A percentile compares a stretch with the other conserved stretches of the same genome.
Evolutionary conservation across 2,797 vertebrate species (phyloP).

Genomic region (Phrynocephalus vlangalii): DNA sequence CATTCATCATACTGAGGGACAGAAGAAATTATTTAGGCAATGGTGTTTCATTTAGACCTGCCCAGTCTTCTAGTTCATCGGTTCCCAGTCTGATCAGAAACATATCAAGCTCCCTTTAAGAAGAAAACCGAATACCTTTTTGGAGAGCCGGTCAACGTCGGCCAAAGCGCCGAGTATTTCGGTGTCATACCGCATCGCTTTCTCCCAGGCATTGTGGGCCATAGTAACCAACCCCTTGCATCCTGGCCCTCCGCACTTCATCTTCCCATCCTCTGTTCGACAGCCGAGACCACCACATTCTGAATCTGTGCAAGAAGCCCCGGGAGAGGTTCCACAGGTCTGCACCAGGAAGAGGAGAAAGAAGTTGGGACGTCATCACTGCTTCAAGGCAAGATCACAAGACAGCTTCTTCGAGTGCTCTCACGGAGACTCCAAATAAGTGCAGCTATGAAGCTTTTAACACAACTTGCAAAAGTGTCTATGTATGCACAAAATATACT

Average conservation of each 20-base stretch:
- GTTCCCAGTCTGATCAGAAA: not conserved
- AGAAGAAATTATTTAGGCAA: constrained; percentile 41
- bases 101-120: not conserved
- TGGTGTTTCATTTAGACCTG: constrained; percentile 34
- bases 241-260: constrained; percentile 87
- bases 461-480: too few relatives aligned
- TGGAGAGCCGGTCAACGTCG: constrained; percentile 94
- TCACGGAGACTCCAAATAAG: not conserved
- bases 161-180: constrained; percentile 89
- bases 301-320: constrained; percentile 83
- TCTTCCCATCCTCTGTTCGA: constrained; percentile 79
- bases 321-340: constrained; percentile 87
- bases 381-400: not conserved
- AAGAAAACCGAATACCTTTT: constrained; percentile 82
- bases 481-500: too few relatives aligned
- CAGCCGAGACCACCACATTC: constrained; percentile 90
- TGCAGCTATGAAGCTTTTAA: not conserved
- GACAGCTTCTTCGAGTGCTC: not conserved
- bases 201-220: constrained; percentile 85
- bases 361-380: not conserved
- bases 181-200: constrained; percentile 87
- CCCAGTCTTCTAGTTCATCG: not conserved
- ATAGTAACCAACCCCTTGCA: constrained; percentile 85
- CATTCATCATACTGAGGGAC: not conserved
- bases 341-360: constrained; percentile 66